A percentile compares a stretch with the other conserved stretches of the same genome.
Conservation (phyloP, 2,113 vertebrate genomes). For the Larimichthys polyactis region DNA sequence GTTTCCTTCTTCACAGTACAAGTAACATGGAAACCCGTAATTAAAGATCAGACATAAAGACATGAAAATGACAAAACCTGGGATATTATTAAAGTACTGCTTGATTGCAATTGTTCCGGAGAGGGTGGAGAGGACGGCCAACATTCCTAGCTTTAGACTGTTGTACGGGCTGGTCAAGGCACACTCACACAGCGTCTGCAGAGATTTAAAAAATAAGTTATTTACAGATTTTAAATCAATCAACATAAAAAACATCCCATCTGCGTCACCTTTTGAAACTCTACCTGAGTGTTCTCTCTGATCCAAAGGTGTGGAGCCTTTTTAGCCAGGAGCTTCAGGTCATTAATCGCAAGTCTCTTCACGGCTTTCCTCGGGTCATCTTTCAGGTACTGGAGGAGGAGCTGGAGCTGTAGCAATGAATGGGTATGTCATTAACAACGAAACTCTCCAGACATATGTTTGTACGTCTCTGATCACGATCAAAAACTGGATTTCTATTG, state of each 20-base stretch:
- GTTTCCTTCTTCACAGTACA: background rate
- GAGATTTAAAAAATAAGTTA: background rate
- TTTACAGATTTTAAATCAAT: background rate
- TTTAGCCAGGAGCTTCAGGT: constrained; percentile 93
- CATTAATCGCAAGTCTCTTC: constrained; percentile 93
- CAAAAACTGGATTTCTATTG: background rate
- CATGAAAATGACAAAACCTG: constrained; percentile 81
- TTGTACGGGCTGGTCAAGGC: constrained; percentile 94
- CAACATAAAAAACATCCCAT: background rate
- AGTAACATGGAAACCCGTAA: background rate
- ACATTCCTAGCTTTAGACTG: constrained; percentile 95
- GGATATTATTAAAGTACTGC: constrained; percentile 89
- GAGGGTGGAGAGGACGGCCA: constrained; percentile 92
- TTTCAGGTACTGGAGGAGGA: constrained; percentile 94
- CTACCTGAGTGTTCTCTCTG: constrained; percentile 95
- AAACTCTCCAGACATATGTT: background rate
- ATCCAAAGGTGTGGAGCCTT: constrained; percentile 98
- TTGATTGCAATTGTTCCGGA: constrained; percentile 96
- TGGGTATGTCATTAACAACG: background rate
- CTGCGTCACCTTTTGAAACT: background rate
- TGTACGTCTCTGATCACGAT: background rate
- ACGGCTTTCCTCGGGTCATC: constrained; percentile 95
- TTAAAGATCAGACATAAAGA: background rate
- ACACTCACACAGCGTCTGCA: constrained; percentile 94
- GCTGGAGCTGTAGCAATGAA: constrained; percentile 87